Evolutionary conservation across 2,113 vertebrate species (phyloP).

Genomic region (Hippocampus mohnikei): DNA sequence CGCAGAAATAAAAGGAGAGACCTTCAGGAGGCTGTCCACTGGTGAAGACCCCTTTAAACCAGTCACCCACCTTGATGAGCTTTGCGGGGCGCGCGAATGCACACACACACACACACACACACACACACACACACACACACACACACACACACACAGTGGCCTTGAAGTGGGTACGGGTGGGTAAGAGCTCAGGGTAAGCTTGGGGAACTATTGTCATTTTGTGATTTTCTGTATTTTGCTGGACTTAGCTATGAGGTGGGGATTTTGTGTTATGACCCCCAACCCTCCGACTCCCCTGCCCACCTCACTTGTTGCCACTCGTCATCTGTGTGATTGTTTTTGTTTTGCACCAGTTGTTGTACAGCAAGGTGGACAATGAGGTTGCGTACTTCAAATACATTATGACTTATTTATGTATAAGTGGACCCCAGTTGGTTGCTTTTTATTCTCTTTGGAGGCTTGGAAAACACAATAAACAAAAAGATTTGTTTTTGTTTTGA

Average conservation of each 20-base stretch:
- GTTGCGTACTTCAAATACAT: slow-evolving; percentile 59
- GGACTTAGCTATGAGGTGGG: neutral
- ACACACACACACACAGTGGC: slow-evolving; percentile 34
- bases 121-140: neutral
- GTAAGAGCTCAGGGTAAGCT: slow-evolving; percentile 64
- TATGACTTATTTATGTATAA: slow-evolving; percentile 61
- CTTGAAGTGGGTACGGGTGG: slow-evolving; percentile 49
- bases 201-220: slow-evolving; percentile 36
- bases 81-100: slow-evolving; percentile 23
- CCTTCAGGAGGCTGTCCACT: slow-evolving; percentile 32
- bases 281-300: neutral
- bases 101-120: neutral
- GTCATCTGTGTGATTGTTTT: slow-evolving; percentile 15
- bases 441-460: neutral
- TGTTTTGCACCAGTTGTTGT: slow-evolving; percentile 16
- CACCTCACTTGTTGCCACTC: neutral
- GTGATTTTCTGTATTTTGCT: slow-evolving; percentile 34
- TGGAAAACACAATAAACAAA: neutral
- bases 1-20: neutral
- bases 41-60: slow-evolving; percentile 36
- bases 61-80: slow-evolving; percentile 32
- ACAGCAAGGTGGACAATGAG: slow-evolving; percentile 6
- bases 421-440: slow-evolving; percentile 18
- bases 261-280: neutral
- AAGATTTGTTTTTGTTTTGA: neutral